Base-by-base conservation (phyloP, 2,797 vertebrate genomes). In the Sebastes jordani region DNA sequence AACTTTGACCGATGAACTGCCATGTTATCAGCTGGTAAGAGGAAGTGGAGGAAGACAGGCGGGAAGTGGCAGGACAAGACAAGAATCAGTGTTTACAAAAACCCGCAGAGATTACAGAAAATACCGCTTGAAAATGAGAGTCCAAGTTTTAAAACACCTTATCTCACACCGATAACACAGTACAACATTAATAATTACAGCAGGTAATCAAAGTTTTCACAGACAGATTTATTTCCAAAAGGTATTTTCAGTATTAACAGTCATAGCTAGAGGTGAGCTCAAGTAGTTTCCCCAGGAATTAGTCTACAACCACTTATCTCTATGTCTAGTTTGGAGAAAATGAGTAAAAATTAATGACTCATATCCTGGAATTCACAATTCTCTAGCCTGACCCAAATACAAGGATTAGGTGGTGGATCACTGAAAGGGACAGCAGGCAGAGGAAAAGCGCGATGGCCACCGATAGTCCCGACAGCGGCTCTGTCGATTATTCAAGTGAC, bases 331-430 rank as follows among this genome's bases (percentile, higher is more conserved):
- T 30, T 38, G 11, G 14, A 74, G 58, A 38, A 59, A 82, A 77
- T 1, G 3, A 10, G 54, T 20, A 3, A 85, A 72, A 13, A 49
- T 18, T n/a, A 61, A 61, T 55, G 55, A 76, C 58, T 70, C 25
- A 8, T 70, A 80, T 84, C 36, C 36, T 38, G 10, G 38, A 84
- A 84, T 83, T 80, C 38, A 46, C 46, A 76, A 73, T 75, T 68
- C 49, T 82, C 30, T 42, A 3, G 22, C 64, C 29, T 83, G 81
- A 89, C 86, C 85, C 76, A 86, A 54, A 87, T 91, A 81, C 78
- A 49, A 61, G 82, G 86, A 90, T 91, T 77, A 90, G 58, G 68
- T 65, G 25, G 56, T 22, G 55, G 64, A 81, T 76, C 32, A 38
- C 59, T 73, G 67, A 70, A 60, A 67, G 29, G 11, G 46, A 62